These are phyloP conservation scores for Drosophila glabriapex DNA, from an alignment of 2,888 invertebrate genomes.

Conservation along the genomic window DNA sequence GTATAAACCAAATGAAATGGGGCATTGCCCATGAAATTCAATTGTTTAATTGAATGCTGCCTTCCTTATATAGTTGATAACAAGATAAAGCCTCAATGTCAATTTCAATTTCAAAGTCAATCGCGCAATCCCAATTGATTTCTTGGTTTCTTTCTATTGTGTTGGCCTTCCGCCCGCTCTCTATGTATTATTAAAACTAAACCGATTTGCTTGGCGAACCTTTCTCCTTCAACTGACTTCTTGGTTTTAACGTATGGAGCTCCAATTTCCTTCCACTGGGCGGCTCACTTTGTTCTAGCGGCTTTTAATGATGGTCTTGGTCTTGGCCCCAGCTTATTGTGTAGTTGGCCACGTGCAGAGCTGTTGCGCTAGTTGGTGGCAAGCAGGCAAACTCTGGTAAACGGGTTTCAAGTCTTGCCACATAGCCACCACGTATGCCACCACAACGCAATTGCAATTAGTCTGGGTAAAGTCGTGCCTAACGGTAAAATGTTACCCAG, in stretches of 20 bases:
- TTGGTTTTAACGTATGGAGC: conserved; percentile 30
- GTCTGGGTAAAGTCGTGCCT: conserved; percentile 80
- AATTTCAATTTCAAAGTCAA: conserved; percentile 51
- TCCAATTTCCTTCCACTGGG: conserved; percentile 54
- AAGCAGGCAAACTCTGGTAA: conserved; percentile 26
- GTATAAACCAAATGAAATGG: background rate
- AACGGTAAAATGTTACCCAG: conserved; percentile 68
- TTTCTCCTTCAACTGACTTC: conserved; percentile 27
- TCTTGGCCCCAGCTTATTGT: conserved; percentile 32
- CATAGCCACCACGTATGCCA: conserved; percentile 56
- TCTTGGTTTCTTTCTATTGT: conserved; percentile 47
- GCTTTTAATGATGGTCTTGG: conserved; percentile 38
- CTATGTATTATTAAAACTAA: conserved; percentile 23
- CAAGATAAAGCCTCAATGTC: conserved; percentile 38
- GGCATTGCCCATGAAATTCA: conserved; percentile 17
- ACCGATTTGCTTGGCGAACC: conserved; percentile 42
- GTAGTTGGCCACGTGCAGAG: conserved; percentile 61
- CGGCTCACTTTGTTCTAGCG: conserved; percentile 68
- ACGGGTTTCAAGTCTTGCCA: conserved; percentile 61
- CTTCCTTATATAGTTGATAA: conserved; percentile 1
- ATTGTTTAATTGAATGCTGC: conserved; percentile 35
- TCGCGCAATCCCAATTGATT: conserved; percentile 48
- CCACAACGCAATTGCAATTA: conserved; percentile 70
- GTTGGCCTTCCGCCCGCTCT: conserved; percentile 33
- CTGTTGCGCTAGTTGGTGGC: conserved; percentile 31